These are phyloP conservation scores for Cephus pulcher DNA, from an alignment of 2,888 invertebrate genomes.

Conservation along the genomic window DNA sequence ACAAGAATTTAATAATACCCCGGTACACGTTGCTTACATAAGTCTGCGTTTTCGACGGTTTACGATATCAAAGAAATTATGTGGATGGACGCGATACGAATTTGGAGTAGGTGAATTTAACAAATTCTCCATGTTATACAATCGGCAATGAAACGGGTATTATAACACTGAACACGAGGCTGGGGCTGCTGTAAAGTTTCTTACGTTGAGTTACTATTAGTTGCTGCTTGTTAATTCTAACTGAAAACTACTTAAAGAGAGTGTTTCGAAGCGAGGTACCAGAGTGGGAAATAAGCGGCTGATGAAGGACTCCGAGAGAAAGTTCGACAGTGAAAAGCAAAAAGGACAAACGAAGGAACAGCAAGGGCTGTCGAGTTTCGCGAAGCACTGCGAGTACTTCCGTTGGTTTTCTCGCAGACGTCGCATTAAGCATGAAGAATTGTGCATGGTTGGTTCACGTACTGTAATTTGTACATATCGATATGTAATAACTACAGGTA, in stretches of 20 bases:
- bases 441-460: neutral
- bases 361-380: neutral
- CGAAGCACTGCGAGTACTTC: neutral
- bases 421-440: neutral
- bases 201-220: neutral
- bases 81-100: neutral
- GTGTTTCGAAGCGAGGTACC: neutral
- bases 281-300: neutral
- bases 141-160: neutral
- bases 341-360: neutral
- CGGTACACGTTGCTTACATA: neutral
- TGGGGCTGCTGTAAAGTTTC: neutral
- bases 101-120: neutral
- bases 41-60: neutral
- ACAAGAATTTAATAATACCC: neutral
- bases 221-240: slow-evolving; percentile 4
- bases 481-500: neutral
- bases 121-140: neutral
- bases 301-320: neutral
- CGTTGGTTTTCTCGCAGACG: neutral
- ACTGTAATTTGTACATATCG: neutral
- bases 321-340: slow-evolving; percentile 4
- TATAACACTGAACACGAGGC: neutral
- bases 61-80: neutral
- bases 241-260: slow-evolving; percentile 2